Conservation (phyloP, 2,888 invertebrate genomes). For the Apocheima hispidaria region DNA sequence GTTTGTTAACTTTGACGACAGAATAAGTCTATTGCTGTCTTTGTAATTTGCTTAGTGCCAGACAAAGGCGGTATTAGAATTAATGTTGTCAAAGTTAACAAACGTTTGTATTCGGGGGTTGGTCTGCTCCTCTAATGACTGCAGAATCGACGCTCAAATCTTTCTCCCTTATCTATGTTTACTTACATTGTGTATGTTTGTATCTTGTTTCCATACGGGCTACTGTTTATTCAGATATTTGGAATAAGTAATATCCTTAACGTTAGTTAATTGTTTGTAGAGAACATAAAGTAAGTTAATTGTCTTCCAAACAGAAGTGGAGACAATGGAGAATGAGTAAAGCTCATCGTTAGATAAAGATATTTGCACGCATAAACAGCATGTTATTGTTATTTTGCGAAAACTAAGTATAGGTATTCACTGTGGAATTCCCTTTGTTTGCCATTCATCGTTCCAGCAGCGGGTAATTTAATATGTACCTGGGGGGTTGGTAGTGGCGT, state of each 20-base stretch:
- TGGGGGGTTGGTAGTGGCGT: slow-evolving; percentile 35
- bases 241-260: not conserved
- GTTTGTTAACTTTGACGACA: too few relatives aligned
- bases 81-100: too few relatives aligned
- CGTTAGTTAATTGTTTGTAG: slow-evolving; percentile 17
- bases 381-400: slow-evolving; percentile 31
- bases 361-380: slow-evolving; percentile 20
- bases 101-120: too few relatives aligned
- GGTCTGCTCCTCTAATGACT: not conserved
- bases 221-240: not conserved
- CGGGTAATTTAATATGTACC: slow-evolving; percentile 45
- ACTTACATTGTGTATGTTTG: not conserved
- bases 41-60: too few relatives aligned
- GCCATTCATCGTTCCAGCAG: slow-evolving; percentile 34
- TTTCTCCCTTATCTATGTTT: not conserved
- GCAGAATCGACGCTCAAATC: not conserved
- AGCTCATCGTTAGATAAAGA: slow-evolving; percentile 20
- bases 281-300: slow-evolving; percentile 6
- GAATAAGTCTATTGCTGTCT: too few relatives aligned
- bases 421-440: slow-evolving; percentile 40
- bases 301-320: slow-evolving; percentile 5
- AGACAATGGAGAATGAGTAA: slow-evolving; percentile 2
- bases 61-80: too few relatives aligned
- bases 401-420: slow-evolving; percentile 15
- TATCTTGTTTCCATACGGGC: not conserved